phyloP scores from a whole-genome alignment of 2,113 vertebrate genomes.

The Chloropsis cyanopogon region DNA sequence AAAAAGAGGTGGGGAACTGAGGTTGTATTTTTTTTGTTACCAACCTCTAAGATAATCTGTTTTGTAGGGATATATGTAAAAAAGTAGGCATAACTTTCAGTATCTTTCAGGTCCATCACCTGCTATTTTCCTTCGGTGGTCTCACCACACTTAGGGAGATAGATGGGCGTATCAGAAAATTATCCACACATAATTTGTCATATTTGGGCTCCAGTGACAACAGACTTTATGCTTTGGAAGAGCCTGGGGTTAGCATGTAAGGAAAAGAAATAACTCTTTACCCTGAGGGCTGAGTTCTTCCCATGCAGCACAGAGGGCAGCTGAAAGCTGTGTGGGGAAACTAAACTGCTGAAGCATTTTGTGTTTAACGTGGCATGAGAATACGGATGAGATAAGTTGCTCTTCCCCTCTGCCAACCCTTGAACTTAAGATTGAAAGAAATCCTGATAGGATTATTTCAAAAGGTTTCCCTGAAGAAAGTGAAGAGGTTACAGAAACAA shows the following conservation, averaged over 20 bases:
- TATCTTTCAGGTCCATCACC: not conserved
- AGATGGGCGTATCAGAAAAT: conserved; percentile 58
- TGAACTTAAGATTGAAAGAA: conserved; percentile 32
- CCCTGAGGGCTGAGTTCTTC: conserved; percentile 22
- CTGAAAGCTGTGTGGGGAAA: not conserved
- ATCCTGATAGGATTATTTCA: not conserved
- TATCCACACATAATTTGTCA: conserved; percentile 63
- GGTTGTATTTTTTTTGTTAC: not conserved
- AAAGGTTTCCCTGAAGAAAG: conserved; percentile 14
- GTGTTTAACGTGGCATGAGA: not conserved
- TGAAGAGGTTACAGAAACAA: conserved; percentile 5
- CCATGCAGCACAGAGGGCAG: not conserved
- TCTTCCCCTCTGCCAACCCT: not conserved
- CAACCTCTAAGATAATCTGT: not conserved
- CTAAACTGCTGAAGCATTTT: conserved; percentile 3
- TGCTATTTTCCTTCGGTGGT: not conserved
- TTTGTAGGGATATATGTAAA: not conserved
- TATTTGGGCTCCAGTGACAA: conserved; percentile 39
- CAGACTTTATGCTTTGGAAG: conserved; percentile 35
- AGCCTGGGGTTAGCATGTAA: not conserved
- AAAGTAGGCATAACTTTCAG: not conserved
- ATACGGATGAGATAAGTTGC: not conserved
- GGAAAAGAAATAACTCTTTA: conserved; percentile 54
- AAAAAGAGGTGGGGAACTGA: not conserved
- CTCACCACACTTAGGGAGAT: conserved; percentile 46